These are phyloP conservation scores for Semotilus atromaculatus DNA, from an alignment of 2,797 vertebrate species.

Conservation along the genomic window DNA sequence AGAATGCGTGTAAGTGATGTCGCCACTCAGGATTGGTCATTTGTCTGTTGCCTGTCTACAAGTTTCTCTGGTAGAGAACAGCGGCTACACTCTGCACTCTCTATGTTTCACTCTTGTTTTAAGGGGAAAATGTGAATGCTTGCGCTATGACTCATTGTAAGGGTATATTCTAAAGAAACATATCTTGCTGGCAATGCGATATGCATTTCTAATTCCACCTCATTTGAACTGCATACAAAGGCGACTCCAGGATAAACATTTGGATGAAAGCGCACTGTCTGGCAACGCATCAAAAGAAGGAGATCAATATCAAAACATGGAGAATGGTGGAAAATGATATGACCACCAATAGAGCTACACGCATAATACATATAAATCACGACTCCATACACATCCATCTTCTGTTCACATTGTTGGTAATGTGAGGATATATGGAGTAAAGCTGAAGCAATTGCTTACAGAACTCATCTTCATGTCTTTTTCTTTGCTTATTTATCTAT, in stretches of 20 bases:
- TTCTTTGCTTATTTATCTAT: slow-evolving; percentile 20
- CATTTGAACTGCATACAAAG: slow-evolving; percentile 59
- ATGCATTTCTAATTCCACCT: slow-evolving; percentile 57
- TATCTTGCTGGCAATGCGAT: slow-evolving; percentile 52
- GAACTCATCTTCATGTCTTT: background rate
- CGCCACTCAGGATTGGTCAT: background rate
- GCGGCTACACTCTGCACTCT: background rate
- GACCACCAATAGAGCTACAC: slow-evolving; percentile 44
- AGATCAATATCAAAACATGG: slow-evolving; percentile 51
- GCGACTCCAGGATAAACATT: slow-evolving; percentile 58
- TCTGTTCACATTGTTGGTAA: slow-evolving; percentile 18
- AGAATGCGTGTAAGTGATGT: background rate
- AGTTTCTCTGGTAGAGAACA: background rate
- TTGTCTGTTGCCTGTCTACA: background rate
- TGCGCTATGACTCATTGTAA: slow-evolving; percentile 45
- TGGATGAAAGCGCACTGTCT: slow-evolving; percentile 51
- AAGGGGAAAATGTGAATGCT: slow-evolving; percentile 52
- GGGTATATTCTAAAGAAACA: slow-evolving; percentile 59
- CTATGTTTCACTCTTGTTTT: slow-evolving; percentile 28
- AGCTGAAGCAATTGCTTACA: slow-evolving; percentile 14
- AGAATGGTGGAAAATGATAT: slow-evolving; percentile 51
- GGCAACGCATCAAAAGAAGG: slow-evolving; percentile 53
- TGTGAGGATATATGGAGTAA: slow-evolving; percentile 9
- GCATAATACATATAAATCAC: slow-evolving; percentile 50
- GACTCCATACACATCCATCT: slow-evolving; percentile 37